These are phyloP conservation scores for Gymnoscelis rufifasciata DNA, from an alignment of 2,888 invertebrate species.

Conservation along the genomic window DNA sequence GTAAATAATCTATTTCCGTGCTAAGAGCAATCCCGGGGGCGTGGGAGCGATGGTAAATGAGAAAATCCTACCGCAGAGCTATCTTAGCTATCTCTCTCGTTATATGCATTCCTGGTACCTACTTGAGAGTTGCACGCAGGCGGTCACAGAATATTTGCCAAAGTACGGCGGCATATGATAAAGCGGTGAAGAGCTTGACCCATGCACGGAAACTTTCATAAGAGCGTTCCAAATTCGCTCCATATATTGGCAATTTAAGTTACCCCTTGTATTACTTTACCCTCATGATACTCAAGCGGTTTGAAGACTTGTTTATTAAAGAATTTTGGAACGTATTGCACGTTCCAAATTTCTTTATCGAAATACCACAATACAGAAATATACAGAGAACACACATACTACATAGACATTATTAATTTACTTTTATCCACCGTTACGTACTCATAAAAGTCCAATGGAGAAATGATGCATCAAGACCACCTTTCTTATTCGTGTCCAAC, in stretches of 20 bases:
- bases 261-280: too few relatives aligned
- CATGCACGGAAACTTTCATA: neutral
- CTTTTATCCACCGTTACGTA: too few relatives aligned
- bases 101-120: constrained; percentile 37
- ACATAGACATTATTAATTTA: too few relatives aligned
- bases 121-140: neutral
- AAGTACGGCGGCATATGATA: neutral
- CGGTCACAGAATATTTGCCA: neutral
- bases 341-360: too few relatives aligned
- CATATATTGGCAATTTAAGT: neutral
- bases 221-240: neutral
- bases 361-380: too few relatives aligned
- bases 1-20: constrained; percentile 64
- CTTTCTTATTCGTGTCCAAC: too few relatives aligned
- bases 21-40: constrained; percentile 52
- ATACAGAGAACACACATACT: too few relatives aligned
- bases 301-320: too few relatives aligned
- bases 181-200: constrained; percentile 2
- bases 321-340: too few relatives aligned
- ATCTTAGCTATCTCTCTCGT: constrained; percentile 34
- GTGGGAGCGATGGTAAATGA: constrained; percentile 40
- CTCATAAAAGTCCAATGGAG: too few relatives aligned
- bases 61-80: constrained; percentile 43
- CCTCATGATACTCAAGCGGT: too few relatives aligned
- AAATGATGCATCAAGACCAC: too few relatives aligned